phyloP scores from a whole-genome alignment of 2,888 invertebrate species.

The Atherix ibis region DNA sequence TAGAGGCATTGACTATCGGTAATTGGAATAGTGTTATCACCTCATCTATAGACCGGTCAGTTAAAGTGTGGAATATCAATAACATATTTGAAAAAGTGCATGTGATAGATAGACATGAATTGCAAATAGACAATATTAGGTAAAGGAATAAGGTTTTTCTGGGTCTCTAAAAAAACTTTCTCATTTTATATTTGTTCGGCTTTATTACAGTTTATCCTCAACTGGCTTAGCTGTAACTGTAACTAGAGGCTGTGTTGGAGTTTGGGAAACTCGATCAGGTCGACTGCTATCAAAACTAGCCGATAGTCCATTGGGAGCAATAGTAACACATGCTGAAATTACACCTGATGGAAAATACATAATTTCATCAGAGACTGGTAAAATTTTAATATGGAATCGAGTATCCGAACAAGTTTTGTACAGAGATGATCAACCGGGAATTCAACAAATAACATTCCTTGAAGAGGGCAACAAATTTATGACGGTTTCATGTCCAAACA shows the following conservation, averaged over 20 bases:
- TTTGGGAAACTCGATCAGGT: constrained; percentile 84
- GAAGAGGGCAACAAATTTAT: constrained; percentile 30
- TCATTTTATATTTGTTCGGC: constrained; percentile 1
- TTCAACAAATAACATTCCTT: constrained; percentile 32
- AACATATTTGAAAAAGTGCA: constrained; percentile 97
- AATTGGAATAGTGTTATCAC: constrained; percentile 91
- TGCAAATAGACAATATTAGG: constrained; percentile 87
- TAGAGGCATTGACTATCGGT: constrained; percentile 73
- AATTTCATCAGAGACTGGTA: constrained; percentile 82
- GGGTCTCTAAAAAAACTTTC: neutral
- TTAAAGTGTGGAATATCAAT: constrained; percentile 98
- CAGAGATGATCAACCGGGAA: constrained; percentile 60
- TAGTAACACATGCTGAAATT: constrained; percentile 82
- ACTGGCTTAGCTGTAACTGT: constrained; percentile 78
- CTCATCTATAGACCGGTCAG: constrained; percentile 92
- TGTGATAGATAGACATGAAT: constrained; percentile 85
- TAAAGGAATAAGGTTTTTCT: constrained; percentile 21
- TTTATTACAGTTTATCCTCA: constrained; percentile 49
- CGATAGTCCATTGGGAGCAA: constrained; percentile 82
- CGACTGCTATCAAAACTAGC: constrained; percentile 73
- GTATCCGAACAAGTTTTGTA: constrained; percentile 46
- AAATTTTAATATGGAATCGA: constrained; percentile 77
- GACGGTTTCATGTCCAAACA: constrained; percentile 29
- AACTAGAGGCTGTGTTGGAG: constrained; percentile 85
- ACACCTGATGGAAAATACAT: constrained; percentile 72